Conservation (phyloP, 2,888 invertebrate species). For the Oxytorus armatus region DNA sequence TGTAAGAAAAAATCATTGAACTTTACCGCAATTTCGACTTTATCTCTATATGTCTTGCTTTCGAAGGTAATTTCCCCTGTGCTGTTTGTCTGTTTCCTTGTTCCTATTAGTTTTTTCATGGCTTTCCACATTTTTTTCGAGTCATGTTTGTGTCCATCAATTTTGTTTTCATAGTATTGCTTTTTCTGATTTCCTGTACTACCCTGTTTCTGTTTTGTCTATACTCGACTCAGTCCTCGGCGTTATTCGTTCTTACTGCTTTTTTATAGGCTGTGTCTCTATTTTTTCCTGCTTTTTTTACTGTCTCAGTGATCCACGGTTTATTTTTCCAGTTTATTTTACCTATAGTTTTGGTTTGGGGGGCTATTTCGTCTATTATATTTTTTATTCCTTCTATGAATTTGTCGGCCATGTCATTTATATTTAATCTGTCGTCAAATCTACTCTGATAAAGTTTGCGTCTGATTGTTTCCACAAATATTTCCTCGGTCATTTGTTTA, state of each 20-base stretch:
- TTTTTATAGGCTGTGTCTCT: conserved; percentile 29
- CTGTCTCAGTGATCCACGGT: conserved; percentile 52
- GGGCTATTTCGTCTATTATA: background rate
- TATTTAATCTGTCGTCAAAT: too few relatives aligned
- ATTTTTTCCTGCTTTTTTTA: conserved; percentile 20
- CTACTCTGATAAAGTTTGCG: too few relatives aligned
- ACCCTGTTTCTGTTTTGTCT: conserved; percentile 13
- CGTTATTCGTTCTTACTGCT: conserved; percentile 16
- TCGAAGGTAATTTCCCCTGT: conserved; percentile 11
- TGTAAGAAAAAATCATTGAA: conserved; percentile 38
- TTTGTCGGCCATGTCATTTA: background rate
- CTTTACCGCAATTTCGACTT: conserved; percentile 29
- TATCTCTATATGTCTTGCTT: background rate
- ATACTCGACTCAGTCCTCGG: conserved; percentile 21
- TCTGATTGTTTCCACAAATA: too few relatives aligned
- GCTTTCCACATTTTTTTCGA: conserved; percentile 47
- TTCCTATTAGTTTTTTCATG: conserved; percentile 35
- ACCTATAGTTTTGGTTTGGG: conserved; percentile 3
- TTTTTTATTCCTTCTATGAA: background rate
- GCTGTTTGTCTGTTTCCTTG: background rate
- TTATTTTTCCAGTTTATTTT: conserved; percentile 43
- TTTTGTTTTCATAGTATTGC: conserved; percentile 51
- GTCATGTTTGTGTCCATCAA: conserved; percentile 36
- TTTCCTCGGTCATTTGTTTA: too few relatives aligned
- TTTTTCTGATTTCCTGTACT: conserved; percentile 10